Evolutionary conservation across 2,113 vertebrate species (phyloP), one percentile per base, ranked within the genome.

Genomic region (Tapirus terrestris): DNA sequence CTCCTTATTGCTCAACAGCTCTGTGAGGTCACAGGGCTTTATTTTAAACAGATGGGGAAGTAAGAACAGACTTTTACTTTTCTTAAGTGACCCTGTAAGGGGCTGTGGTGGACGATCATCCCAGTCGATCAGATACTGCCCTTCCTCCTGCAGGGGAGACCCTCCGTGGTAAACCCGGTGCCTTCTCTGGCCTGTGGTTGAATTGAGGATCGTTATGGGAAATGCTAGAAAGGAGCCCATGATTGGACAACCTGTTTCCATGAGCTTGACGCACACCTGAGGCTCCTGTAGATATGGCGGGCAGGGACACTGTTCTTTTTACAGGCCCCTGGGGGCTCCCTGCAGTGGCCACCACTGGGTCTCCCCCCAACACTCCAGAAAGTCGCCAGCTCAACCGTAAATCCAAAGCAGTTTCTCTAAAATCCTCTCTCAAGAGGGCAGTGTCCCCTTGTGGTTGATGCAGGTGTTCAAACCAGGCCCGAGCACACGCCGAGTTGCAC

Each of bases 401-500:
- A 8, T 14, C 31, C 53, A 39, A 48, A 53, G 77, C 27, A 3
- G 4, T 8, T 75, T 53, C 51, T 56, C n/a, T 9, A 43, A 25
- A 29, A 1, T 53, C 53, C 14, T 45, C 84, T 77, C 56, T 60
- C 39, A 53, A 7, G 6, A 77, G 33, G 58, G 43, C 13, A 5
- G 51, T 7, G 20, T 56, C 9, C 17, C 31, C 25, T 39, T 8
- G n/a, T 45, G 43, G 51, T 11, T 21, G n/a, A 31, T 6, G n/a
- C n/a, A 61, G 88, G 43, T 4, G 48, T 51, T 39, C 3, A 1
- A 51, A 12, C 60, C 61, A 8, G 77, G 53, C 63, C 89, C 21
- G 53, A 76, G 27, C 51, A 20, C 68, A 6, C 0, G 5, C 45
- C 4, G 0, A 1, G 8, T 16, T 8, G 70, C 10, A 1, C 27